A percentile compares a stretch with the other conserved stretches of the same genome.
Evolutionary conservation across 2,888 invertebrate species (phyloP).

Genomic region (Drosophila sordidula): DNA sequence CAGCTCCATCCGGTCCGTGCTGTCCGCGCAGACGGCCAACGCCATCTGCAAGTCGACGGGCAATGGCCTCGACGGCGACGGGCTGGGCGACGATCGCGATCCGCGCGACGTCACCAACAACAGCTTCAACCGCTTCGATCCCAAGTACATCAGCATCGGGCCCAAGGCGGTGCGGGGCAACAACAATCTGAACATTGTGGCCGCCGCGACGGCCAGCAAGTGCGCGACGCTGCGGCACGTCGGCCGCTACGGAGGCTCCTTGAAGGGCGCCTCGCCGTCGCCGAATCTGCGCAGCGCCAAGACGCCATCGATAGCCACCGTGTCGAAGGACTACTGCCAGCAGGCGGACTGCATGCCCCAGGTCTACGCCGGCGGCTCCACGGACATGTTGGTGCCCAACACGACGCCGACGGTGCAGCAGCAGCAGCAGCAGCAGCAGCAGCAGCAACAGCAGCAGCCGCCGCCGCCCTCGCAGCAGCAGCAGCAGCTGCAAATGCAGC

Average conservation of each 20-base stretch:
- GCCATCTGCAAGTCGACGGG: slow-evolving; percentile 83
- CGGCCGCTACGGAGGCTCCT: slow-evolving; percentile 84
- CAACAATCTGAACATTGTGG: slow-evolving; percentile 83
- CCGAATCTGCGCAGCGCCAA: slow-evolving; percentile 85
- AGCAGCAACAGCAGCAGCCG: slow-evolving; percentile 41
- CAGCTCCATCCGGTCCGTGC: slow-evolving; percentile 83
- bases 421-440: slow-evolving; percentile 40
- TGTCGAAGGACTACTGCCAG: slow-evolving; percentile 85
- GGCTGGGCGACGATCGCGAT: slow-evolving; percentile 81
- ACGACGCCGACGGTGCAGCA: slow-evolving; percentile 30
- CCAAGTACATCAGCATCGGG: slow-evolving; percentile 85
- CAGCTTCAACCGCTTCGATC: slow-evolving; percentile 85
- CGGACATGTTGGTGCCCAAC: slow-evolving; percentile 59
- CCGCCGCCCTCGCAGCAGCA: slow-evolving; percentile 47
- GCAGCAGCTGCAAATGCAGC: slow-evolving; percentile 59
- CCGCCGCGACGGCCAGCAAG: slow-evolving; percentile 82
- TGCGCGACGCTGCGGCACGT: slow-evolving; percentile 85
- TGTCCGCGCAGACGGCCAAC: slow-evolving; percentile 82
- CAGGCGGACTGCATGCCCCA: slow-evolving; percentile 84
- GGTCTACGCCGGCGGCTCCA: slow-evolving; percentile 63
- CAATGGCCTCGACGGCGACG: slow-evolving; percentile 77
- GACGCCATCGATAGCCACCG: slow-evolving; percentile 85
- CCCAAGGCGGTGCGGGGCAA: slow-evolving; percentile 84
- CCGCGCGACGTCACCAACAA: slow-evolving; percentile 85
- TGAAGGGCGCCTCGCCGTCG: slow-evolving; percentile 83